A percentile compares a stretch with the other conserved stretches of the same genome.
Conservation (phyloP, 2,888 invertebrate species). For the Parochlus steinenii region DNA sequence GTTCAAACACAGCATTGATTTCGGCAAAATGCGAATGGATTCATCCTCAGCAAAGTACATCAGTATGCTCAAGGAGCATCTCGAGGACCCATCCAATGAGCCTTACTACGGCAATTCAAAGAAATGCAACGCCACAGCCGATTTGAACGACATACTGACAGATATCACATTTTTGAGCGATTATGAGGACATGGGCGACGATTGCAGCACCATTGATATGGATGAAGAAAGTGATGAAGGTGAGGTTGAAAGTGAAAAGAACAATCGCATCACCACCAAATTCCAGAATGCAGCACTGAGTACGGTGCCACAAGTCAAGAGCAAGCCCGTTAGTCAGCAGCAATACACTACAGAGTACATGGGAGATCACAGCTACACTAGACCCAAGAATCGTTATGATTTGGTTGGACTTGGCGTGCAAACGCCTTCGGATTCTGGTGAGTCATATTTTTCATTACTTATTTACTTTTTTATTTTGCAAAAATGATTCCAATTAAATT, state of each 20-base stretch:
- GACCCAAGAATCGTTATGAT: conserved; percentile 43
- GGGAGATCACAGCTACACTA: conserved; percentile 54
- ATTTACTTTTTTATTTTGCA: conserved; percentile 10
- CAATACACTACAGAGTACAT: conserved; percentile 15
- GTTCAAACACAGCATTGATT: conserved; percentile 26
- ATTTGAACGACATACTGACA: conserved; percentile 9
- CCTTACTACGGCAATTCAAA: conserved; percentile 4
- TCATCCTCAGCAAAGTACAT: conserved; percentile 17
- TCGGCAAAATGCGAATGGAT: conserved; percentile 27
- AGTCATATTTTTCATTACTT: conserved; percentile 32
- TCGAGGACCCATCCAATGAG: conserved; percentile 9
- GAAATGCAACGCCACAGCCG: conserved; percentile 1
- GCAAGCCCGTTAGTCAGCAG: conserved; percentile 21
- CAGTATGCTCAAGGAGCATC: conserved; percentile 4
- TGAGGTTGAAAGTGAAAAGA: conserved; percentile 9
- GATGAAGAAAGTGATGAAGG: conserved; percentile 13
- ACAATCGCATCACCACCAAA: too few species aligned
- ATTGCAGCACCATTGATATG: conserved; percentile 8
- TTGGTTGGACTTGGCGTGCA: conserved; percentile 49
- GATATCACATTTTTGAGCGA: conserved; percentile 11
- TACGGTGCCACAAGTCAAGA: conserved; percentile 12
- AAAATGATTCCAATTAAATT: neutral
- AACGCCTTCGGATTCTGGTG: conserved; percentile 82
- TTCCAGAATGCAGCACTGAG: too few species aligned
- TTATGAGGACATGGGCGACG: conserved; percentile 10